Evolutionary conservation across 1,140 invertebrate species (phyloP).

Genomic region (Rhynchophorus ferrugineus): DNA sequence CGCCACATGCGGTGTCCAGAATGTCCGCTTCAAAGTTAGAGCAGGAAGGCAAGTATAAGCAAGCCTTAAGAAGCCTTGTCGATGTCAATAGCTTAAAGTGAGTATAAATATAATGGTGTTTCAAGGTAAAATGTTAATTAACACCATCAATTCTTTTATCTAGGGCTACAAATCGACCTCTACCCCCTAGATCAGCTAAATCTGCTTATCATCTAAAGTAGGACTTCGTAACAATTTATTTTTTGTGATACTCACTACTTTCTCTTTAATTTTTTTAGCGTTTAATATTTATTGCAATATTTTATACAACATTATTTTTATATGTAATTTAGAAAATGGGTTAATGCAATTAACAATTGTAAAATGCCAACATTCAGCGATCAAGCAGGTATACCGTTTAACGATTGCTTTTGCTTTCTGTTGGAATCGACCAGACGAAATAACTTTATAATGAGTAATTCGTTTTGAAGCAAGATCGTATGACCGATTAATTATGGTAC

Average conservation of each 20-base stretch:
- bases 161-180: not conserved
- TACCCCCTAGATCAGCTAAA: constrained; percentile 15
- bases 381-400: too few relatives aligned
- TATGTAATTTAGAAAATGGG: not conserved
- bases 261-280: not conserved
- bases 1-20: constrained; percentile 31
- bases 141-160: not conserved
- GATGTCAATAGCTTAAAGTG: constrained; percentile 42
- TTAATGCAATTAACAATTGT: not conserved
- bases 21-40: constrained; percentile 33
- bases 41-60: constrained; percentile 37
- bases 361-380: too few relatives aligned
- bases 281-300: constrained; percentile 3
- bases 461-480: too few relatives aligned
- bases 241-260: constrained; percentile 11
- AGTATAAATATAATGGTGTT: constrained; percentile 1
- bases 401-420: too few relatives aligned
- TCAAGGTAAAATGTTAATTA: not conserved
- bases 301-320: not conserved
- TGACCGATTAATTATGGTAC: too few relatives aligned
- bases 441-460: too few relatives aligned
- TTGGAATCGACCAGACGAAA: too few relatives aligned
- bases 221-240: constrained; percentile 4
- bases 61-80: constrained; percentile 34
- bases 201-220: constrained; percentile 15